Percentiles rank a stretch among this genome's conserved stretches.
These are phyloP conservation scores for Aptenodytes forsteri DNA, from an alignment of 2,113 vertebrate species.

Conservation along the genomic window DNA sequence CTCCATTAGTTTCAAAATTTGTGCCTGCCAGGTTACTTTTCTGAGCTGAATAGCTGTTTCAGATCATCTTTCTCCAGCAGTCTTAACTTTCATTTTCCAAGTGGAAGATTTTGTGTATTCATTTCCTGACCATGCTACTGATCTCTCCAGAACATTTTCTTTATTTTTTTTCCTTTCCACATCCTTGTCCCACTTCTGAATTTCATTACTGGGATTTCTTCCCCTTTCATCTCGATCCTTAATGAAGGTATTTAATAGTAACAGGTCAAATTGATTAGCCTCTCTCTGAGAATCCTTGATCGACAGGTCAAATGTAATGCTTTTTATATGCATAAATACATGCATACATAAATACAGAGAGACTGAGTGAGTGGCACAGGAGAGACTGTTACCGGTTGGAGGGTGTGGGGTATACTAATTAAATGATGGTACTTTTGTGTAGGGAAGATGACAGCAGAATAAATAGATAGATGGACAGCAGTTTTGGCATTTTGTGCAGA, in stretches of 20 bases:
- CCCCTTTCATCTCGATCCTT: not conserved
- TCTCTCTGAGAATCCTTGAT: not conserved
- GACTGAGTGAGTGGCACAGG: not conserved
- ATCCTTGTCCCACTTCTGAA: not conserved
- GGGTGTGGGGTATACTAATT: too few species aligned
- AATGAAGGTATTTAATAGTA: not conserved
- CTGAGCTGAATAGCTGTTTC: not conserved
- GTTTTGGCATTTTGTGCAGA: not conserved
- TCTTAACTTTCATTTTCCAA: constrained; percentile 8
- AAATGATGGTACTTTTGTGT: not conserved
- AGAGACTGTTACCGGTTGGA: too few species aligned
- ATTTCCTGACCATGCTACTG: constrained; percentile 10
- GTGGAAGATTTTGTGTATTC: constrained; percentile 10
- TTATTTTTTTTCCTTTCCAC: not conserved
- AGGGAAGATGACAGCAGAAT: not conserved
- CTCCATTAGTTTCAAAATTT: not conserved
- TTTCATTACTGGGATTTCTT: not conserved
- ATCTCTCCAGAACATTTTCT: not conserved
- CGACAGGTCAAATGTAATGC: not conserved
- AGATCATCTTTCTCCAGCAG: constrained; percentile 5
- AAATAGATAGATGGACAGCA: not conserved
- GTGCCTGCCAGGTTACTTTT: not conserved
- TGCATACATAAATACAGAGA: not conserved
- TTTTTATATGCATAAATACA: not conserved
- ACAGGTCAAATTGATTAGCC: not conserved